Conservation (phyloP, 1,140 invertebrate species). For the Aphaenogaster floridana region DNA sequence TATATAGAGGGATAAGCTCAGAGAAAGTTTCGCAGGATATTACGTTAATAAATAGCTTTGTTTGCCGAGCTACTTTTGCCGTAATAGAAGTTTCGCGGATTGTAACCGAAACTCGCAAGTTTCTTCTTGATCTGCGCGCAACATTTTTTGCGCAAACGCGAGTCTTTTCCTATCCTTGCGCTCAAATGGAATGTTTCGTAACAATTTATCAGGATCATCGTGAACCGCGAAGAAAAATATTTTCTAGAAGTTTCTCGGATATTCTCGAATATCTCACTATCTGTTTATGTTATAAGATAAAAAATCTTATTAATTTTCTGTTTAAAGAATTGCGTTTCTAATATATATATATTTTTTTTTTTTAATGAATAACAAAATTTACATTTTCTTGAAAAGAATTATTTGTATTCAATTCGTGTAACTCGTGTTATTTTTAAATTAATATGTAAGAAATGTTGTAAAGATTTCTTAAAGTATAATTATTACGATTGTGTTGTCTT, state of each 20-base stretch:
- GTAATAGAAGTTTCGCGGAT: conserved; percentile 72
- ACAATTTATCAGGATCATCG: conserved; percentile 76
- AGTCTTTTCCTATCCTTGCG: conserved; percentile 13
- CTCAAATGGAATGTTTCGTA: conserved; percentile 62
- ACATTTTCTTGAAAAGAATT: background rate
- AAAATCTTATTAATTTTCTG: conserved; percentile 1
- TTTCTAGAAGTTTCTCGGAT: conserved; percentile 1
- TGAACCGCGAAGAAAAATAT: conserved; percentile 19
- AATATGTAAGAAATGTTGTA: background rate
- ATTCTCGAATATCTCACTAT: background rate
- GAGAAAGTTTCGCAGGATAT: conserved; percentile 71
- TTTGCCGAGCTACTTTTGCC: conserved; percentile 79
- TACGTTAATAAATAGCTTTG: conserved; percentile 83
- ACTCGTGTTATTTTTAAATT: background rate
- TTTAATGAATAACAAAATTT: background rate
- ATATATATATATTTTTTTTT: background rate
- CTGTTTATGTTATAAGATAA: background rate
- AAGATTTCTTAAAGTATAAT: conserved; percentile 25
- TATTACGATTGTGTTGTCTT: background rate
- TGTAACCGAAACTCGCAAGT: conserved; percentile 66
- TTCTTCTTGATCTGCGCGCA: conserved; percentile 56
- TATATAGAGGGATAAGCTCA: background rate
- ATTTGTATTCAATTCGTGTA: background rate
- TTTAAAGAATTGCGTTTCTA: background rate
- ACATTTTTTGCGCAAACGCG: conserved; percentile 70